These are phyloP conservation scores for Myoxocephalus aenaeus DNA, from an alignment of 2,797 vertebrate genomes.

Conservation along the genomic window DNA sequence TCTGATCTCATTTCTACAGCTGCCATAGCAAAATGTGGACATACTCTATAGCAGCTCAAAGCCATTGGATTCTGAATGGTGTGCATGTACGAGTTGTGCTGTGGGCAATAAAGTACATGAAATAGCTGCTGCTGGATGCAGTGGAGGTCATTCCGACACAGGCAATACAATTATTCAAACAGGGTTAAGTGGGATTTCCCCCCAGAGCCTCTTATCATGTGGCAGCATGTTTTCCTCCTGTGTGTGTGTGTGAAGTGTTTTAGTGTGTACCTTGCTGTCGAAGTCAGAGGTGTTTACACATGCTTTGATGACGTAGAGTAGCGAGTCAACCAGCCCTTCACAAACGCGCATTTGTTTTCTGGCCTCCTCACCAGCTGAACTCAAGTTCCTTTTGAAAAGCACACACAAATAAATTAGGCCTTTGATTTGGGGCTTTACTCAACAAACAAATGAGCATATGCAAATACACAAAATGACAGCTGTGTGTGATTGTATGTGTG, in stretches of 20 bases:
- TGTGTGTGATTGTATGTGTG: constrained; percentile 24
- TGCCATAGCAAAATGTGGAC: not conserved
- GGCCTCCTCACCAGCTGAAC: constrained; percentile 96
- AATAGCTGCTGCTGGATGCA: constrained; percentile 12
- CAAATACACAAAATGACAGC: constrained; percentile 54
- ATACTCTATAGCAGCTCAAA: not conserved
- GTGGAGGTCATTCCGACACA: constrained; percentile 33
- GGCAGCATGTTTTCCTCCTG: constrained; percentile 55
- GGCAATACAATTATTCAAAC: constrained; percentile 57
- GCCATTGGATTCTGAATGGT: not conserved
- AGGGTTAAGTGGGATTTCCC: constrained; percentile 33
- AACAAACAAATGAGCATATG: constrained; percentile 50
- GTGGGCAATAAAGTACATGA: constrained; percentile 33
- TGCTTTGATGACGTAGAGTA: constrained; percentile 97
- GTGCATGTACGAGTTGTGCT: constrained; percentile 10
- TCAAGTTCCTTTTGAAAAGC: constrained; percentile 89
- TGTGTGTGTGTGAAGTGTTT: constrained; percentile 15
- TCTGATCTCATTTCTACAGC: constrained; percentile 1
- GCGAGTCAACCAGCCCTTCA: constrained; percentile 95
- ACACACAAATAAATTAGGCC: constrained; percentile 12
- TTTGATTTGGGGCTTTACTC: constrained; percentile 50
- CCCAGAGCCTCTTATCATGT: constrained; percentile 52
- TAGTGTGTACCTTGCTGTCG: constrained; percentile 93
- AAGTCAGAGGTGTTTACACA: constrained; percentile 99
- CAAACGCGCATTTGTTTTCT: constrained; percentile 96